A percentile compares a stretch with the other conserved stretches of the same genome.
phyloP scores from a whole-genome alignment of 2,797 vertebrate genomes.

The Sebastes nivosus region DNA sequence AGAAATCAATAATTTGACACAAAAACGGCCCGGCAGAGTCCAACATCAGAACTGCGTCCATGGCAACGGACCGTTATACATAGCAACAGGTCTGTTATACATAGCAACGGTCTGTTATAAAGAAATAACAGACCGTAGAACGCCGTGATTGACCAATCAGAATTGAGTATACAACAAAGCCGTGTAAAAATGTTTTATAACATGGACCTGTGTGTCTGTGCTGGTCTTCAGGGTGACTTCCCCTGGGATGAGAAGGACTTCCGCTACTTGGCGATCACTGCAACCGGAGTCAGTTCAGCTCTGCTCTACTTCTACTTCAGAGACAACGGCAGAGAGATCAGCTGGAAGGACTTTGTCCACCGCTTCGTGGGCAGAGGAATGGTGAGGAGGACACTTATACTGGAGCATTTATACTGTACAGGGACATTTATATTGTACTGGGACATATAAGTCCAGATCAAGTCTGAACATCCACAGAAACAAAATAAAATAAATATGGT shows the following conservation, averaged over 20 bases:
- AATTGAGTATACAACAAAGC: no score
- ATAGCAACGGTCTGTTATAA: no score
- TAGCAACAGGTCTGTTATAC: no score
- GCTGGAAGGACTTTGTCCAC: constrained; percentile 88
- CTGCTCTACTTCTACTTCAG: constrained; percentile 79
- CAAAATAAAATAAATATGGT: neutral
- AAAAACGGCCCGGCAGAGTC: no score
- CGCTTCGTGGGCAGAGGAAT: constrained; percentile 82
- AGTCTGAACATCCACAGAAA: neutral
- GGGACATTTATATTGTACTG: neutral
- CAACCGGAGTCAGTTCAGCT: constrained; percentile 61
- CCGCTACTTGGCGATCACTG: constrained; percentile 69
- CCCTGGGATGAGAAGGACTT: constrained; percentile 88
- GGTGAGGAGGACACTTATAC: constrained; percentile 67
- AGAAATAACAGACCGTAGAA: no score
- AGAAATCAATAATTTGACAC: no score
- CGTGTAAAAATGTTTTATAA: no score
- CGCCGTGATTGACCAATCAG: no score
- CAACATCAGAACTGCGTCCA: no score
- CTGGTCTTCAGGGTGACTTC: constrained; percentile 79
- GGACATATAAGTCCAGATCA: neutral
- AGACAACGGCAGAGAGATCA: constrained; percentile 84
- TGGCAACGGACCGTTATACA: no score
- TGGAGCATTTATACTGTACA: neutral
- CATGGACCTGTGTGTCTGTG: neutral